Conservation (phyloP, 2,113 vertebrate species). For the Pogonocichla stellata region DNA sequence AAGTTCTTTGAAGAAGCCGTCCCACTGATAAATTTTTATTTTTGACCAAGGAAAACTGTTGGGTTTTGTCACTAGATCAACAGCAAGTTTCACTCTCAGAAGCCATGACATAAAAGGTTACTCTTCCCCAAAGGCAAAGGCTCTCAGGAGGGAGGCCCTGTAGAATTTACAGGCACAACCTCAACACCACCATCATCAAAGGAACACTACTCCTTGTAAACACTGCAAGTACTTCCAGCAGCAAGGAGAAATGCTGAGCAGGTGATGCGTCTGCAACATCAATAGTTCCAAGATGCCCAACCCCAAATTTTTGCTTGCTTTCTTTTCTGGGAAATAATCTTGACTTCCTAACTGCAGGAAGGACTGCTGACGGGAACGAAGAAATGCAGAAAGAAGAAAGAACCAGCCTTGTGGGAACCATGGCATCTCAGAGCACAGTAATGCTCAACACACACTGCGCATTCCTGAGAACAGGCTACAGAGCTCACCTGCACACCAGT, state of each 20-base stretch:
- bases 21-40: not conserved
- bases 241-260: not conserved
- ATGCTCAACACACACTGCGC: not conserved
- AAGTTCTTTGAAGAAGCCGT: not conserved
- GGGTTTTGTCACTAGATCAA: not conserved
- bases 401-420: not conserved
- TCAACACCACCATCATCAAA: not conserved
- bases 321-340: not conserved
- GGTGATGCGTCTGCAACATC: not conserved
- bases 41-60: not conserved
- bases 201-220: not conserved
- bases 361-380: not conserved
- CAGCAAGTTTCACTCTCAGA: not conserved
- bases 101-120: not conserved
- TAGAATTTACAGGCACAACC: not conserved
- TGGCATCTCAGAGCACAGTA: not conserved
- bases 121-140: not conserved
- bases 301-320: rapidly evolving
- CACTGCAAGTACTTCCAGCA: not conserved
- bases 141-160: not conserved
- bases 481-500: not conserved
- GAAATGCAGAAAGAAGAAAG: not conserved
- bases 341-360: not conserved
- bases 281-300: not conserved
- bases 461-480: not conserved